A percentile compares a stretch with the other conserved stretches of the same genome.
Conservation (phyloP, 2,797 vertebrate genomes). For the Poecilia picta region DNA sequence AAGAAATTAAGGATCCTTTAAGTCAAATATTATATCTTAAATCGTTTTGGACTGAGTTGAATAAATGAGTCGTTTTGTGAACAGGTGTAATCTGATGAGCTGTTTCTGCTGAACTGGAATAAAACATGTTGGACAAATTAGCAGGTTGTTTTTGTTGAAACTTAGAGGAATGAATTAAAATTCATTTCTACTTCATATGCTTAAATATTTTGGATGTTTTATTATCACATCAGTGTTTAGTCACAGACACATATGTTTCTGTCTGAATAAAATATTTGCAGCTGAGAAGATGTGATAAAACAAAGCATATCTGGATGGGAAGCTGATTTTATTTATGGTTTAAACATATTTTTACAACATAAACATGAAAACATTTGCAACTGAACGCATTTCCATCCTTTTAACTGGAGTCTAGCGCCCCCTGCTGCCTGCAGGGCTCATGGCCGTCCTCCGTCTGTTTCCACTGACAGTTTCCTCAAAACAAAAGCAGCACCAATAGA, state of each 20-base stretch:
- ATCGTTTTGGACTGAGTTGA: not conserved
- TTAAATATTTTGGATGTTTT: not conserved
- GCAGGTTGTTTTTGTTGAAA: not conserved
- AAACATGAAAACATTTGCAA: not conserved
- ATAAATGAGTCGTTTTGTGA: not conserved
- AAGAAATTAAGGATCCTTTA: not conserved
- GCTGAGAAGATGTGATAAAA: constrained; percentile 11
- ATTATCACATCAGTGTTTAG: not conserved
- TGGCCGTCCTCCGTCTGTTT: not conserved
- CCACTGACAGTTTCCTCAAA: not conserved
- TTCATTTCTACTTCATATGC: not conserved
- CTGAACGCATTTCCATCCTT: not conserved
- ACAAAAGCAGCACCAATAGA: too few relatives aligned
- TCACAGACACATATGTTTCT: not conserved
- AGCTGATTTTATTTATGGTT: constrained; percentile 7
- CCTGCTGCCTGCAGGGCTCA: not conserved
- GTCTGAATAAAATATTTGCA: not conserved
- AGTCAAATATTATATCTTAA: not conserved
- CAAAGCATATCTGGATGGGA: constrained; percentile 20
- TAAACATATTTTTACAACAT: not conserved
- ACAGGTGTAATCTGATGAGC: not conserved
- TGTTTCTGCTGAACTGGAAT: not conserved
- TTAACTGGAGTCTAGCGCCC: not conserved
- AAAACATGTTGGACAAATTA: not conserved
- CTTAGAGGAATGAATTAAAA: too few relatives aligned